A percentile compares a stretch with the other conserved stretches of the same genome.
Evolutionary conservation across 2,113 vertebrate species (phyloP).

Genomic region (Bubalus kerabau): DNA sequence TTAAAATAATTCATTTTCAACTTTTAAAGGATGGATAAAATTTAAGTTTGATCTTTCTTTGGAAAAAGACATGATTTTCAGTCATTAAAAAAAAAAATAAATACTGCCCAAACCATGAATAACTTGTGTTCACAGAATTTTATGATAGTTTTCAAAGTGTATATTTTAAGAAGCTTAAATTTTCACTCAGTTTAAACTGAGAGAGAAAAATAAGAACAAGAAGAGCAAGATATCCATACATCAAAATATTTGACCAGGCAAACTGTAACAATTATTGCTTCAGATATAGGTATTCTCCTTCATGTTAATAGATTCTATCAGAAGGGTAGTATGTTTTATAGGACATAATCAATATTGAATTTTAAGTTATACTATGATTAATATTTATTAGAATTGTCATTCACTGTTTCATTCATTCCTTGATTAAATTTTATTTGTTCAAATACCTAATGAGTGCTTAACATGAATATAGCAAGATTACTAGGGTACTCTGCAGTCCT

Average conservation of each 20-base stretch:
- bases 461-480: background rate
- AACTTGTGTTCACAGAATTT: background rate
- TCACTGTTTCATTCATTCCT: background rate
- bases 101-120: background rate
- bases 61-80: background rate
- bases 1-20: conserved; percentile 63
- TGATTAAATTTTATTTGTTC: background rate
- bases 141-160: background rate
- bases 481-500: background rate
- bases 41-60: conserved; percentile 1
- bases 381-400: background rate
- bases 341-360: background rate
- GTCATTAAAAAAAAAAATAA: background rate
- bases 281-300: background rate
- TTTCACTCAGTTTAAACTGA: background rate
- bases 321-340: background rate
- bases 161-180: background rate
- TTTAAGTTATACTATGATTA: background rate
- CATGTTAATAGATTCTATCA: background rate
- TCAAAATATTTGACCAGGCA: background rate
- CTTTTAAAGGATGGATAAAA: conserved; percentile 50
- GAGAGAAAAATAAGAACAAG: background rate
- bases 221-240: background rate
- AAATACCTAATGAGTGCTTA: background rate
- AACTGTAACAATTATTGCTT: background rate